Base-by-base conservation (phyloP, 2,113 vertebrate genomes). In the Gasterosteus nipponicus region DNA sequence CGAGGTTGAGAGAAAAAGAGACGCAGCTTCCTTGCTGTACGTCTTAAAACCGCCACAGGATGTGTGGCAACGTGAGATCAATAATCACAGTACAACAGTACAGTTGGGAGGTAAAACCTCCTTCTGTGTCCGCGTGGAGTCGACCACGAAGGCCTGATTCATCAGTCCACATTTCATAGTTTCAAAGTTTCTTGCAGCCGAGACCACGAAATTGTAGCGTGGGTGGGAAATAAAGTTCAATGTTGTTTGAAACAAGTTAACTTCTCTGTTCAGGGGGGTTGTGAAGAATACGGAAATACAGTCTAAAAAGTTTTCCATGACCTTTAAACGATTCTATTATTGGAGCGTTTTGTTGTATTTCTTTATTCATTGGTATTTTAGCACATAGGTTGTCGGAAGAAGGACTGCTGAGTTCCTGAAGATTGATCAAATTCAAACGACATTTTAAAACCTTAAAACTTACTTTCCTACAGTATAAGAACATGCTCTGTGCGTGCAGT, bases 1-100 rank as follows among this genome's bases (percentile, higher is more conserved):
- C 80, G 46, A 26, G 64, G 22, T 26, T 26, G 22, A 26, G 15
- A 79, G 15, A 42, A 73, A 35, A 38, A 18, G 54, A 47, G 16
- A 5, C 10, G 10, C 35, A 22, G 41, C 38, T 8, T 54, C 38
- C 19, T 33, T 41, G 15, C 35, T 47, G 3, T 41, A 7, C 14
- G 54, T 11, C 15, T 22, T 33, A 26, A 1, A 57, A 58, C 29
- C 18, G 19, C 11, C 26, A 14, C 3, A 7, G 19, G 1, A n/a
- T 9, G 1, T 56, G 39, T 44, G 35, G 12, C 15, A 53, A 19
- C 16, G 14, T 10, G 42, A 56, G 11, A 18, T 7, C 12, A 7
- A 31, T 58, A 10, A 33, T 33, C 29, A 15, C 31, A 10, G 22
- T 26, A 26, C 22, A 26, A 26, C 22, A 29, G 15, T 35, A 35